phyloP scores from a whole-genome alignment of 2,797 vertebrate species.

The Miichthys miiuy region DNA sequence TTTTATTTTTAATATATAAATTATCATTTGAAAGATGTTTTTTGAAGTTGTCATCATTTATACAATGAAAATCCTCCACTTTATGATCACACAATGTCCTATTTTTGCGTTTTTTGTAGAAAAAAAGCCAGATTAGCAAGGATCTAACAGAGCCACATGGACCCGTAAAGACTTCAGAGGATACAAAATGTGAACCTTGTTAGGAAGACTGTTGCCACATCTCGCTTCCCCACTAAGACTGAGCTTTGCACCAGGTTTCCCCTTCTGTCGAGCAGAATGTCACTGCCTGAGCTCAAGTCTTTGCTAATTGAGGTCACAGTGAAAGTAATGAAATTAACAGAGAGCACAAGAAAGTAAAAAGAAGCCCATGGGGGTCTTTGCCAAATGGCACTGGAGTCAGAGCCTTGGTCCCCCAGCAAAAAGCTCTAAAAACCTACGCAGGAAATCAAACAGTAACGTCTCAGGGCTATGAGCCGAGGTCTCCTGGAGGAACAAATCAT shows the following conservation, averaged over 20 bases:
- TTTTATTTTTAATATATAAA: conserved; percentile 17
- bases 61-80: background rate
- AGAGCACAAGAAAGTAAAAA: conserved; percentile 79
- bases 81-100: background rate
- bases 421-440: conserved; percentile 78
- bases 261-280: conserved; percentile 67
- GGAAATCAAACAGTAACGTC: conserved; percentile 84
- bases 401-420: conserved; percentile 72
- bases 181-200: conserved; percentile 50
- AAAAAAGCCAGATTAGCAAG: conserved; percentile 38
- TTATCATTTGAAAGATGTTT: background rate
- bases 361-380: conserved; percentile 71
- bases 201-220: conserved; percentile 35
- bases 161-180: conserved; percentile 45
- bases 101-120: background rate
- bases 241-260: conserved; percentile 61
- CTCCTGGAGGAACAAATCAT: conserved; percentile 84
- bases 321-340: conserved; percentile 85
- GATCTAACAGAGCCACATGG: conserved; percentile 25
- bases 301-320: conserved; percentile 85
- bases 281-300: conserved; percentile 67
- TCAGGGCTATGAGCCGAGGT: conserved; percentile 82
- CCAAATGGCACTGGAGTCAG: conserved; percentile 74
- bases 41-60: conserved; percentile 2
- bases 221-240: conserved; percentile 49